These are phyloP conservation scores for Trisateles emortualis DNA, from an alignment of 2,888 invertebrate genomes.

Conservation along the genomic window DNA sequence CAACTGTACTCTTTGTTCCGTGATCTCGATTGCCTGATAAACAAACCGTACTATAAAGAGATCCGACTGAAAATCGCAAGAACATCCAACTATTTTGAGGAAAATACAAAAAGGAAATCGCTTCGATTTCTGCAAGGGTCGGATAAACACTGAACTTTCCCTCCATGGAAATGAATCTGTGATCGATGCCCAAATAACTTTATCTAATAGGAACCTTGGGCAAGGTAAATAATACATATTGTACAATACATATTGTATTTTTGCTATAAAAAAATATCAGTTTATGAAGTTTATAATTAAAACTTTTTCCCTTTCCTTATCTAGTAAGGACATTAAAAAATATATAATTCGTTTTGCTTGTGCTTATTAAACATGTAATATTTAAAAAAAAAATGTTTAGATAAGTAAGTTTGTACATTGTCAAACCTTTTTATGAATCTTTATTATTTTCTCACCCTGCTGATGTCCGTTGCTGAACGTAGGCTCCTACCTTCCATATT, in stretches of 20 bases:
- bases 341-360: no score
- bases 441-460: no score
- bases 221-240: not conserved
- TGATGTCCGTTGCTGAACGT: no score
- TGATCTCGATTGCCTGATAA: conserved; percentile 63
- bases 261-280: not conserved
- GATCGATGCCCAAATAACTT: conserved; percentile 48
- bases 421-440: no score
- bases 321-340: no score
- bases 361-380: no score
- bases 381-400: no score
- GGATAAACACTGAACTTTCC: conserved; percentile 47
- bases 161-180: conserved; percentile 56
- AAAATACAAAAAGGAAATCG: conserved; percentile 60
- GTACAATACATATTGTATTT: not conserved
- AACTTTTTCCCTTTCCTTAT: no score
- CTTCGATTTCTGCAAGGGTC: conserved; percentile 48
- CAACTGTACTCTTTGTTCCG: conserved; percentile 59
- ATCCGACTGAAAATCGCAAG: conserved; percentile 57
- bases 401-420: no score
- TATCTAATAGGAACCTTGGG: conserved; percentile 25
- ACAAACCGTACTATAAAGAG: conserved; percentile 66
- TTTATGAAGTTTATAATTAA: not conserved
- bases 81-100: conserved; percentile 58
- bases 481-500: no score